Base-by-base conservation (phyloP, 2,888 invertebrate genomes). In the Imbricaverruca yamaguchii region DNA sequence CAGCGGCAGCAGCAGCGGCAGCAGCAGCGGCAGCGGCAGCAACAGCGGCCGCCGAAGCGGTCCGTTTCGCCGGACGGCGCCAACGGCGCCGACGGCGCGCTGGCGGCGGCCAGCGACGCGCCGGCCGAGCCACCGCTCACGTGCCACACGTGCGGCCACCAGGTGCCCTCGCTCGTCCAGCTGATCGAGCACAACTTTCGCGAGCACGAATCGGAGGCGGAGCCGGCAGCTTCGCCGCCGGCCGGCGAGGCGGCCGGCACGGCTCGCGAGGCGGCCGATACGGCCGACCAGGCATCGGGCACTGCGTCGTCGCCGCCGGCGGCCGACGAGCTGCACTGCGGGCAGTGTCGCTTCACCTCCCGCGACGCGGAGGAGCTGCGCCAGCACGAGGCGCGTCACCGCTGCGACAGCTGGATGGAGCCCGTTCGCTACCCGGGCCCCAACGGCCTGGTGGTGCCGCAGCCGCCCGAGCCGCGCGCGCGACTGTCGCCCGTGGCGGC, bases 381-480 rank as follows among this genome's bases (percentile, higher is more conserved):
- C 53, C 10, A 55, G 18, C 59, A 69, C 53, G 61, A 25, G 21
- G 12, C 74, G 74, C 39, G 15, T 18, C 61, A 77, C 61, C 56
- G 81, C 21, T 23, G 61, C 82, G n/a, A 25, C 53, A 39, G 18
- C 56, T 69, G 65, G 67, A 3, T 65, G 12, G 18, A 15, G 18
- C 25, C 57, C 78, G 18, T 39, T 39, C 77, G 63, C 78, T 53
- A 80, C 80, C 80, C 55, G 82, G 86, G 13, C 90, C 91, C 55
- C 89, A 90, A 80, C 90, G 94, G 67, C 92, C 25, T 96, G 86
- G 93, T 93, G 1, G 91, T 93, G 83, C 88, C 95, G 53, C 92
- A 94, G 86, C 89, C 94, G 65, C 92, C 92, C 86, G 93, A 93
- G 86, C 91, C 39, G 39, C 39, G 39, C 39, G 39, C 39, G 39